Conservation (phyloP, 1,140 invertebrate genomes). For the Micrasema longulum region DNA sequence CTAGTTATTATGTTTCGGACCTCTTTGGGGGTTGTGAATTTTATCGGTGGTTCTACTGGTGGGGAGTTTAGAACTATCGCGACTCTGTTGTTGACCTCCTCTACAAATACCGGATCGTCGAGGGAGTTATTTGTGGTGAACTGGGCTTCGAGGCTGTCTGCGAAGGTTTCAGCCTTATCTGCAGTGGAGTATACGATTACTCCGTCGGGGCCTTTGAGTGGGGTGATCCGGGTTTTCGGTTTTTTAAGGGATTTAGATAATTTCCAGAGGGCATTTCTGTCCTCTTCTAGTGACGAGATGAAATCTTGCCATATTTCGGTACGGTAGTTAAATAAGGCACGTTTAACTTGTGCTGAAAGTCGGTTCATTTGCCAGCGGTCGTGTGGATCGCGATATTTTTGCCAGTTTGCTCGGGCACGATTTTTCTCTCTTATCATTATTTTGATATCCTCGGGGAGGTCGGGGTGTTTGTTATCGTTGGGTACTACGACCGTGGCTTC, state of each 20-base stretch:
- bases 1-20: not conserved
- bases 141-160: not conserved
- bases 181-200: not conserved
- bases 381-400: not conserved
- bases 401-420: not conserved
- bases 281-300: not conserved
- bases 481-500: not conserved
- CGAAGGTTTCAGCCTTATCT: not conserved
- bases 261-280: not conserved
- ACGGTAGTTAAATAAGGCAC: not conserved
- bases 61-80: no score
- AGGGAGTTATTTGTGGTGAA: not conserved
- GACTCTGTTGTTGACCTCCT: not conserved
- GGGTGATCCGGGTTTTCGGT: not conserved
- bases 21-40: slow-evolving; percentile 14
- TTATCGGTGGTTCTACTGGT: not conserved
- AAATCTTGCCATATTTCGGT: not conserved
- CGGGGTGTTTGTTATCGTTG: not conserved
- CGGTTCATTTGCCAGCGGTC: not conserved
- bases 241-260: not conserved
- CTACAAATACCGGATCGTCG: not conserved
- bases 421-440: not conserved
- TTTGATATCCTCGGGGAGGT: not conserved
- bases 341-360: not conserved
- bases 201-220: not conserved